These are phyloP conservation scores for Manis pentadactyla DNA, from an alignment of 2,797 vertebrate species.

Conservation along the genomic window DNA sequence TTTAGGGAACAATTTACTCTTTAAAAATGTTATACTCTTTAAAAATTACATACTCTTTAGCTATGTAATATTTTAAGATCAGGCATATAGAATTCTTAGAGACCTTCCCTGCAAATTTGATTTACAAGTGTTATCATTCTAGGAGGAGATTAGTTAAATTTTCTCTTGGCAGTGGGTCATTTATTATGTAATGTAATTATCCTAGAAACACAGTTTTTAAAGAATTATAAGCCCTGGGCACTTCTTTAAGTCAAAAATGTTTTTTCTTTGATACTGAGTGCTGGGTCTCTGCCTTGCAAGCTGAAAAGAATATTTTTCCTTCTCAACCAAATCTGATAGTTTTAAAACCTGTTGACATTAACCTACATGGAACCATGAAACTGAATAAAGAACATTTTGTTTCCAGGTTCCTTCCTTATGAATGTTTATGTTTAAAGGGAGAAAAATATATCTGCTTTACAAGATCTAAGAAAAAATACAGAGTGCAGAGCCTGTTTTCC, in stretches of 20 bases:
- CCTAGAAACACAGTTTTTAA: constrained; percentile 51
- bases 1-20: constrained; percentile 47
- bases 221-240: not conserved
- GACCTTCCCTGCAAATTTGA: constrained; percentile 79
- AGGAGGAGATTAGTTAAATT: constrained; percentile 68
- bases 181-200: constrained; percentile 77
- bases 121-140: constrained; percentile 73
- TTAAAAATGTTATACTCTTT: constrained; percentile 71
- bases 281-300: constrained; percentile 7
- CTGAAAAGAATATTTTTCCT: constrained; percentile 40
- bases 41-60: constrained; percentile 55
- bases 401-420: not conserved
- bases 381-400: constrained; percentile 12
- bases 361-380: not conserved
- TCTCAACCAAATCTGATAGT: constrained; percentile 46
- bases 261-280: not conserved
- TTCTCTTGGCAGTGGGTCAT: constrained; percentile 66
- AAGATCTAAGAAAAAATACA: constrained; percentile 7
- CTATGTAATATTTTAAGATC: constrained; percentile 80
- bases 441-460: constrained; percentile 33
- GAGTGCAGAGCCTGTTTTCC: not conserved
- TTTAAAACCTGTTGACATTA: constrained; percentile 38
- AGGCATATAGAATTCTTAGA: constrained; percentile 81
- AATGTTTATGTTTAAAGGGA: constrained; percentile 48
- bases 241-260: constrained; percentile 48